Evolutionary conservation across 2,113 vertebrate genomes (phyloP), one percentile per base, ranked within the genome.

Genomic region (Rhinichthys klamathensis): DNA sequence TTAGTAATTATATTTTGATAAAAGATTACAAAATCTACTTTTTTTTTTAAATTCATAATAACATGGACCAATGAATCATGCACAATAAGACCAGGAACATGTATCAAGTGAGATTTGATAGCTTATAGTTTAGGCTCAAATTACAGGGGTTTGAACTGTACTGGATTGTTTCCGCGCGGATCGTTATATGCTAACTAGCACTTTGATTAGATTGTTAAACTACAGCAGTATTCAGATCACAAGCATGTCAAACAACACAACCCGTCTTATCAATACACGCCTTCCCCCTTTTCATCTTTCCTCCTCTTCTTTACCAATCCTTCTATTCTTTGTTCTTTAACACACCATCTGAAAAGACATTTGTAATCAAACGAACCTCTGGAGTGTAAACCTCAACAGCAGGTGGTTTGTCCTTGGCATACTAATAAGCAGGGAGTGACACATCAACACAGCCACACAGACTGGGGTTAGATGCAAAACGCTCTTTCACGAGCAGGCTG

Each of bases 281-380:
- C 60, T 80, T 46, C 60, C 35, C n/a, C 18, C 18, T 49, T 60
- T 79, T 69, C 54, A 23, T 30, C 54, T 23, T 32, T 38, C 32
- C 32, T 30, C 27, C 18, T 84, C 61, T 72, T 63, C 76, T 70
- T 46, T 78, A 51, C 23, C 60, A 46, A 30, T 65, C 80, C 54
- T 65, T 83, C 51, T n/a, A 15, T 70, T 35, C 41, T 38, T 82
- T 75, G 73, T 84, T 69, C 70, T 85, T 84, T 73, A 78, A 74
- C 60, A 30, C 54, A 16, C 44, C 41, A 13, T 87, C 60, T 87
- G 49, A 73, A 86, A 58, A 88, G 86, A 87, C 84, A 85, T 89
- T 86, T 86, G 86, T 86, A 90, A 89, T 90, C 81, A 87, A 78
- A 80, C 11, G 30, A 82, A 84, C 70, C 84, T 86, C 84, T 70